These are phyloP conservation scores for Calliopum simillimum DNA, from an alignment of 2,888 invertebrate genomes.

Conservation along the genomic window DNA sequence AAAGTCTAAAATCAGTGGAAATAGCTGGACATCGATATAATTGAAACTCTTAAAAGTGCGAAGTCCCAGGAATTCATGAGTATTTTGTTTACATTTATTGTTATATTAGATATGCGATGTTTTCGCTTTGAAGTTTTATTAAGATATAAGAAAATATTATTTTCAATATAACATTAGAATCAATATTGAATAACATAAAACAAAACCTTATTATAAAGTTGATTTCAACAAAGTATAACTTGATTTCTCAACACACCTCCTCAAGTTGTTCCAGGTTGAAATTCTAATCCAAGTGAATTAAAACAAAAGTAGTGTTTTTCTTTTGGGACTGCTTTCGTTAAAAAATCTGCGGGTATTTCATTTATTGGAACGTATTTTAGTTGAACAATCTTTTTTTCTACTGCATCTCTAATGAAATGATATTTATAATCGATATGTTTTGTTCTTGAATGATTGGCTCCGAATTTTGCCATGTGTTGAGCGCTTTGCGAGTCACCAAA, in stretches of 20 bases:
- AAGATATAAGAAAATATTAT: too few species aligned
- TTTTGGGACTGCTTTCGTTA: neutral
- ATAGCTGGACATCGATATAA: too few species aligned
- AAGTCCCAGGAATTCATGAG: too few species aligned
- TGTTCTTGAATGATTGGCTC: slow-evolving; percentile 7
- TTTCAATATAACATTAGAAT: too few species aligned
- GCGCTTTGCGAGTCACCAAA: slow-evolving; percentile 17
- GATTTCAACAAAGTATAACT: too few species aligned
- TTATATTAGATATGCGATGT: neutral
- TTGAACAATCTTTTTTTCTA: slow-evolving; percentile 26
- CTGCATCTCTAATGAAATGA: slow-evolving; percentile 28
- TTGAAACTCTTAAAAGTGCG: too few species aligned
- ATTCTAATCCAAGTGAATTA: neutral
- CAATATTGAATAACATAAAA: too few species aligned
- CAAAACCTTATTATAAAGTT: too few species aligned
- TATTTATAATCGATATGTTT: slow-evolving; percentile 17
- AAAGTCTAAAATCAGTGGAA: too few species aligned
- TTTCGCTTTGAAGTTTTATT: neutral
- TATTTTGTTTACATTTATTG: too few species aligned
- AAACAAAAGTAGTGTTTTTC: neutral
- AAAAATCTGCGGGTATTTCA: slow-evolving; percentile 22
- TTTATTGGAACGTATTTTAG: slow-evolving; percentile 25
- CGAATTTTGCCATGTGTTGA: neutral
- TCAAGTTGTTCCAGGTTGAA: neutral
- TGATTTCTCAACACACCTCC: neutral